phyloP scores from a whole-genome alignment of 2,888 invertebrate genomes.

The Fragum whitleyi region DNA sequence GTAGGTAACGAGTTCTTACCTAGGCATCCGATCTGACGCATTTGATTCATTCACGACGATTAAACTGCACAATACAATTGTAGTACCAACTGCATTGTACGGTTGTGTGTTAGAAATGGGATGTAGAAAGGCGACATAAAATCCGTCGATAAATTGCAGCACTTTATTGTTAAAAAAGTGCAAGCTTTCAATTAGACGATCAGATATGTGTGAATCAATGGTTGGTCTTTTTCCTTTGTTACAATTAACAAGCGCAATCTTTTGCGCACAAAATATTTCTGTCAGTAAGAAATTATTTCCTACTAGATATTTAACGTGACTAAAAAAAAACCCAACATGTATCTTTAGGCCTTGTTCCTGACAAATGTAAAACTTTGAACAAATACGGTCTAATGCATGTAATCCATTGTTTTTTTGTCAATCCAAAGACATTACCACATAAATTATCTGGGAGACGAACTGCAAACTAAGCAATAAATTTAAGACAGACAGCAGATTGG shows the following conservation, averaged over 20 bases:
- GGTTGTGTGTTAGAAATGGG: too few relatives aligned
- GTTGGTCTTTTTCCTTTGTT: neutral
- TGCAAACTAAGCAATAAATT: neutral
- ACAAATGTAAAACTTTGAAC: neutral
- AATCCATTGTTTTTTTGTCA: neutral
- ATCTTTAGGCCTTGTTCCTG: neutral
- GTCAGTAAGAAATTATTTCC: neutral
- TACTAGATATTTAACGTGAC: neutral
- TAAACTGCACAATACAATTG: too few relatives aligned
- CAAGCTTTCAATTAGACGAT: slow-evolving; percentile 1
- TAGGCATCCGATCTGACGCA: too few relatives aligned
- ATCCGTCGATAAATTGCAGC: slow-evolving; percentile 17
- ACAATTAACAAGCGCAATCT: neutral
- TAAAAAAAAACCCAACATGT: too few relatives aligned
- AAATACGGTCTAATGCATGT: too few relatives aligned
- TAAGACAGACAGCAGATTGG: neutral
- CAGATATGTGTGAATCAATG: slow-evolving; percentile 23
- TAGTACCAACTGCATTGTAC: too few relatives aligned
- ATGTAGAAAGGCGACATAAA: too few relatives aligned
- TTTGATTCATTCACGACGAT: too few relatives aligned
- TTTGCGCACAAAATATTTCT: neutral
- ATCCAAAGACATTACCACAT: neutral
- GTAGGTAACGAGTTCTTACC: too few relatives aligned
- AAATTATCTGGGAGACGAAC: neutral
- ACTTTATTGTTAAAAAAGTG: neutral